Evolutionary conservation across 1,140 invertebrate species (phyloP).

Genomic region (Drosophila virilis): DNA sequence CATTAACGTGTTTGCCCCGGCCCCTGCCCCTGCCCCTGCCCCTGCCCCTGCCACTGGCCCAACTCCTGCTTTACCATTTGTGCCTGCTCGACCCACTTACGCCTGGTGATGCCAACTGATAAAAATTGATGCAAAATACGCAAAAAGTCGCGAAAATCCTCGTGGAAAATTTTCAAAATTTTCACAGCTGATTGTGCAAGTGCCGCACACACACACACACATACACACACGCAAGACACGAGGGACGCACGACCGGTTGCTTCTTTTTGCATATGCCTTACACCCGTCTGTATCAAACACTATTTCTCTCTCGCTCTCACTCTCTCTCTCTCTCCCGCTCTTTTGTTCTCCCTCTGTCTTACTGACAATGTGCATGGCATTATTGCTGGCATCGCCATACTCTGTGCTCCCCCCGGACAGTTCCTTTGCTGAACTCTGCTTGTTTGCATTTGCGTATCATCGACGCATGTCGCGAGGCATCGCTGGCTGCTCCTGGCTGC

Average conservation of each 20-base stretch:
- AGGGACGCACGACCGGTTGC: conserved; percentile 54
- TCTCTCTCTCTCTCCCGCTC: background rate
- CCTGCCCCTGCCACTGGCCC: background rate
- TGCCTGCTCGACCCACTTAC: conserved; percentile 17
- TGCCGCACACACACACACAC: conserved; percentile 32
- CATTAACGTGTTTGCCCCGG: conserved; percentile 56
- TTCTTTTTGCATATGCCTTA: conserved; percentile 79
- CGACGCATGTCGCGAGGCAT: conserved; percentile 77
- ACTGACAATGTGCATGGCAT: conserved; percentile 62
- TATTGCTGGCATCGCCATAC: conserved; percentile 37
- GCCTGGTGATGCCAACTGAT: conserved; percentile 67
- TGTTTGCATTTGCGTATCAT: conserved; percentile 83
- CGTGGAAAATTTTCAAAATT: conserved; percentile 84
- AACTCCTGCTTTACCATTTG: background rate
- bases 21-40: background rate
- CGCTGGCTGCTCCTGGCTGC: conserved; percentile 33
- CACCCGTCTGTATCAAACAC: conserved; percentile 5
- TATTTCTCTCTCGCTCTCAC: background rate
- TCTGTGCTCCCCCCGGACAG: conserved; percentile 5
- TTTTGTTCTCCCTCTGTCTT: conserved; percentile 19
- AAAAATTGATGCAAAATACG: conserved; percentile 83
- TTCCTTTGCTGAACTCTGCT: conserved; percentile 47
- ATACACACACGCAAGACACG: conserved; percentile 25
- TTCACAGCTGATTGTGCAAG: conserved; percentile 81
- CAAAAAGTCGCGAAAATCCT: conserved; percentile 84